A percentile compares a stretch with the other conserved stretches of the same genome.
Evolutionary conservation across 2,113 vertebrate species (phyloP).

Genomic region (Cottus gobio): DNA sequence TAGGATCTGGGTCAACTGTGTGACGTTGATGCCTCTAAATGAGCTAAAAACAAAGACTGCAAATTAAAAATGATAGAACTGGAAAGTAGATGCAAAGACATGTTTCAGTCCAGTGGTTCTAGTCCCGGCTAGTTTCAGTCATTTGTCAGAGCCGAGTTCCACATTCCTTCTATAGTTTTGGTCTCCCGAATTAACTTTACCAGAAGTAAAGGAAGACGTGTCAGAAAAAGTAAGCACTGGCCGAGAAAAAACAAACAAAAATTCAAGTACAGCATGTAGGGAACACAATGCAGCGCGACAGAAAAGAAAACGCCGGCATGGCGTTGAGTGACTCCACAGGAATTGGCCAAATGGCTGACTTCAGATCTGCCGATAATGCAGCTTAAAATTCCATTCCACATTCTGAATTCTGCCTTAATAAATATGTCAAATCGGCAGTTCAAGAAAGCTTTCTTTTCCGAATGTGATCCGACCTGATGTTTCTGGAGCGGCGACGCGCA

Average conservation of each 20-base stretch:
- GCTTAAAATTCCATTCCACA: slow-evolving; percentile 2
- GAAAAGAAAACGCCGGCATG: neutral
- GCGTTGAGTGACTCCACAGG: slow-evolving; percentile 21
- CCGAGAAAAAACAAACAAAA: slow-evolving; percentile 4
- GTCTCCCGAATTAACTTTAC: slow-evolving; percentile 1
- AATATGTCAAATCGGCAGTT: neutral
- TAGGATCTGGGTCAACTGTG: neutral
- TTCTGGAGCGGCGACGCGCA: neutral
- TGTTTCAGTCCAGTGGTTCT: slow-evolving; percentile 9
- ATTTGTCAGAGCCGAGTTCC: neutral
- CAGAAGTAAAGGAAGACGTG: neutral
- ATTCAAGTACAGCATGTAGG: slow-evolving; percentile 25
- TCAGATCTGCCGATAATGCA: neutral
- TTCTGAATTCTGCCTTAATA: neutral
- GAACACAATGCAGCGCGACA: neutral
- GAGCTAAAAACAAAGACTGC: neutral
- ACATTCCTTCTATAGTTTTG: neutral
- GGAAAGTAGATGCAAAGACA: too few relatives aligned
- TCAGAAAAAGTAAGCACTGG: neutral
- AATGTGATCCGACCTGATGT: neutral
- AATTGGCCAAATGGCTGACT: slow-evolving; percentile 45
- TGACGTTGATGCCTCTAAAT: neutral
- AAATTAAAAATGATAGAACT: neutral
- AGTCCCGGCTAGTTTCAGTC: neutral
- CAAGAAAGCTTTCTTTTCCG: neutral